Base-by-base conservation (phyloP, 2,888 invertebrate species). In the Drosophila affinis region DNA sequence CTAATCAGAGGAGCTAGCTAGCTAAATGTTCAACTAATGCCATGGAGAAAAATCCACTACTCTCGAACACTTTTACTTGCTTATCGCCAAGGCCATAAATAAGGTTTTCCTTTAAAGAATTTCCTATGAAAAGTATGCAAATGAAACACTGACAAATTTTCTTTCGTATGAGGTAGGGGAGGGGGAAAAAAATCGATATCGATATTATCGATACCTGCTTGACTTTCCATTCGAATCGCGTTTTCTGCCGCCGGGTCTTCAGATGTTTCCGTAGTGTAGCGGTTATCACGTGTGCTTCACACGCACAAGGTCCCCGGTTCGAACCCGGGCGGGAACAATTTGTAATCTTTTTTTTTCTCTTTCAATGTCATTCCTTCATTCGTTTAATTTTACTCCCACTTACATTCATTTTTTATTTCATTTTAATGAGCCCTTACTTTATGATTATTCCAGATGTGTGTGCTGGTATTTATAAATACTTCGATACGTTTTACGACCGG, bases 241-340 rank as follows among this genome's bases (percentile, higher is more conserved):
- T 70, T 62, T 75, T 55, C 17, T 46, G 63, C 56, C 54, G 44
- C 17, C 14, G 1, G 54, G 55, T 48, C 47, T 46, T 29, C 77
- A 77, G 39, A 17, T 53, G 91, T 91, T 64, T 64, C 65, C 65
- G 65, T 65, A 65, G 64, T 91, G 12, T 32, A 9, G 32, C 32
- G 32, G 32, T 34, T 34, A 47, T 39, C 39, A 39, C 39, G 39
- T 39, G 39, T 39, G 91, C 91, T 91, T 89, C 91, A 90, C 91
- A 91, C 91, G 91, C 91, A 89, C 91, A 91, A 91, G 91, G 91
- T 86, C 91, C 90, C 91, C 91, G 91, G 91, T 91, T 91, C 91
- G 90, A 91, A 90, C 89, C 91, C 91, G 90, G 91, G 90, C 90
- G 91, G 90, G 87, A 91, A 91, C 90, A 90, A 51, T 5, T 1